A percentile compares a stretch with the other conserved stretches of the same genome.
These are phyloP conservation scores for Lanistes nyassanus DNA, from an alignment of 1,140 invertebrate genomes.

Conservation along the genomic window DNA sequence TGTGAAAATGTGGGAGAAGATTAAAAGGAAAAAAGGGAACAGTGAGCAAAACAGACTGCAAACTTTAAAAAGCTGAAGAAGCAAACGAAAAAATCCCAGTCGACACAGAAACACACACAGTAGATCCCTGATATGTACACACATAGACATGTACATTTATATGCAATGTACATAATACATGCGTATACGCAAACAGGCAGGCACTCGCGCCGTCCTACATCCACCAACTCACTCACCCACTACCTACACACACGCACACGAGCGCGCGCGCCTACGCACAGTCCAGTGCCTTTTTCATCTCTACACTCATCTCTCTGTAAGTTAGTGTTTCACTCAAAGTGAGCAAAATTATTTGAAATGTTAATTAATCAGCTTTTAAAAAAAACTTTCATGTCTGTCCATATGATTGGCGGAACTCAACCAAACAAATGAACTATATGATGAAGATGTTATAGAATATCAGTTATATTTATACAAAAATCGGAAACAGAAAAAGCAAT, in stretches of 20 bases:
- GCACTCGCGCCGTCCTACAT: background rate
- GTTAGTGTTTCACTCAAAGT: too few species aligned
- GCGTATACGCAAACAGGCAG: background rate
- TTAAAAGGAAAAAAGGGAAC: too few species aligned
- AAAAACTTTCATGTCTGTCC: too few species aligned
- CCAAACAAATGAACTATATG: background rate
- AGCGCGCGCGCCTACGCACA: background rate
- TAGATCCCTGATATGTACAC: too few species aligned
- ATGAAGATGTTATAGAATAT: background rate
- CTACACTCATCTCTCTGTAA: constrained; percentile 3
- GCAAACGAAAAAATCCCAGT: background rate
- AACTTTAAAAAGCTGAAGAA: too few species aligned
- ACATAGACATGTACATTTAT: background rate
- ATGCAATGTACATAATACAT: background rate
- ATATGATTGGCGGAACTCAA: background rate
- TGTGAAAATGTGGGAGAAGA: background rate
- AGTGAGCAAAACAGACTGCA: background rate
- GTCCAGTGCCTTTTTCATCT: background rate
- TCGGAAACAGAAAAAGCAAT: too few species aligned
- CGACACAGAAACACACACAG: background rate
- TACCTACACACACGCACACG: constrained; percentile 3
- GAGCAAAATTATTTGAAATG: too few species aligned
- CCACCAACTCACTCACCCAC: constrained; percentile 9
- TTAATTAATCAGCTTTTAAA: too few species aligned
- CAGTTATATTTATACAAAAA: too few species aligned